Evolutionary conservation across 2,888 invertebrate species (phyloP).

Genomic region (Alsophila aescularia): DNA sequence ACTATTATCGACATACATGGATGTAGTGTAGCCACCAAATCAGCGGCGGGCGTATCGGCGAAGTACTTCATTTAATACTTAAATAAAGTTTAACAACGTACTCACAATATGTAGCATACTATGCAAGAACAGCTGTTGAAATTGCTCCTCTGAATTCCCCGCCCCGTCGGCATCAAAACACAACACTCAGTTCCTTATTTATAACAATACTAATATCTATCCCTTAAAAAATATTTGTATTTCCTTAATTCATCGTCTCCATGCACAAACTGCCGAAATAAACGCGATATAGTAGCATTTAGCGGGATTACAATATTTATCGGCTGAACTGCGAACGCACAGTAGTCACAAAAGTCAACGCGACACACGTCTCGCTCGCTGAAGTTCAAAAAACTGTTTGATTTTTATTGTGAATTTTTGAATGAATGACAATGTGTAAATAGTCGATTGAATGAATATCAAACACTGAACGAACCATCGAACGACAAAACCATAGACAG

Average conservation of each 20-base stretch:
- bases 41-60: neutral
- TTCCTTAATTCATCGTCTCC: conserved; percentile 36
- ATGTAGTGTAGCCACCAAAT: no score
- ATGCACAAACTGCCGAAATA: conserved; percentile 43
- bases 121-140: conserved; percentile 74
- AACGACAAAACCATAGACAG: conserved; percentile 10
- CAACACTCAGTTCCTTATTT: conserved; percentile 52
- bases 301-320: conserved; percentile 36
- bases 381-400: conserved; percentile 48
- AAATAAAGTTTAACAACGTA: conserved; percentile 41
- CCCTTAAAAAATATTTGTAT: conserved; percentile 5
- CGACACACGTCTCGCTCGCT: conserved; percentile 75
- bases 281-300: conserved; percentile 39
- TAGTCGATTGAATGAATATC: conserved; percentile 7
- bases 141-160: conserved; percentile 54
- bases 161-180: conserved; percentile 61
- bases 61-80: neutral
- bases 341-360: conserved; percentile 65
- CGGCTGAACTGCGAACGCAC: conserved; percentile 75
- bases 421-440: neutral
- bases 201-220: conserved; percentile 6
- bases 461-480: conserved; percentile 19
- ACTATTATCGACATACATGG: no score
- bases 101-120: conserved; percentile 80
- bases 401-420: conserved; percentile 11